These are phyloP conservation scores for Emys orbicularis DNA, from an alignment of 2,797 vertebrate genomes.

Conservation along the genomic window DNA sequence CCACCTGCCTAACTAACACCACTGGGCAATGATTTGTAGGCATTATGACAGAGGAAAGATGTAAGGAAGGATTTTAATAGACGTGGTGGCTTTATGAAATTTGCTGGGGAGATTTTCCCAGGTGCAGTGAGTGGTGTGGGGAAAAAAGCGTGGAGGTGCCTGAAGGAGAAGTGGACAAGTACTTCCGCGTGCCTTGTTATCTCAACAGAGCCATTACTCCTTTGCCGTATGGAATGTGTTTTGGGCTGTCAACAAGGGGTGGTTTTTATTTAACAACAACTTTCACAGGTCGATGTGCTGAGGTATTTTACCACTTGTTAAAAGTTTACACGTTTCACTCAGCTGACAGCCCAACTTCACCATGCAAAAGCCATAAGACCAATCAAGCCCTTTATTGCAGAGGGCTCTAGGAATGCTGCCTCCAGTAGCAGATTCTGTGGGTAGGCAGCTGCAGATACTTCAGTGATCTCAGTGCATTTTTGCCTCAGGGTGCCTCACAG, in stretches of 20 bases:
- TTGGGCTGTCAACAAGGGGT: background rate
- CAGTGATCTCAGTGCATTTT: slow-evolving; percentile 29
- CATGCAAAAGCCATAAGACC: background rate
- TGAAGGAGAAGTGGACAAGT: slow-evolving; percentile 43
- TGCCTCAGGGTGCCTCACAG: slow-evolving; percentile 15
- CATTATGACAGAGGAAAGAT: background rate
- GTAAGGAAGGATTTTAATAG: slow-evolving; percentile 1
- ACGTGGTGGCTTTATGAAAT: background rate
- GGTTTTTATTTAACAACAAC: slow-evolving; percentile 25
- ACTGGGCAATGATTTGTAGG: background rate
- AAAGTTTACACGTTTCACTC: background rate
- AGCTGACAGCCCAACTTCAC: background rate
- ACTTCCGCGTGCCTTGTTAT: background rate
- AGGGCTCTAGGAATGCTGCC: slow-evolving; percentile 39
- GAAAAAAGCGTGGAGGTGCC: background rate
- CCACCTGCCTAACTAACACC: background rate
- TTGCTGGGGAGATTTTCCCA: background rate
- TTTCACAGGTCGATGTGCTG: background rate
- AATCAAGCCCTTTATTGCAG: slow-evolving; percentile 11
- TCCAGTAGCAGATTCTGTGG: background rate
- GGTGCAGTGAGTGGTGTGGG: background rate
- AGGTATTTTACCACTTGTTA: background rate
- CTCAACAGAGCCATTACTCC: background rate
- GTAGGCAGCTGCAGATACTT: slow-evolving; percentile 41
- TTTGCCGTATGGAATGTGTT: background rate